phyloP scores from a whole-genome alignment of 2,888 invertebrate genomes.

The Cenopis cana region DNA sequence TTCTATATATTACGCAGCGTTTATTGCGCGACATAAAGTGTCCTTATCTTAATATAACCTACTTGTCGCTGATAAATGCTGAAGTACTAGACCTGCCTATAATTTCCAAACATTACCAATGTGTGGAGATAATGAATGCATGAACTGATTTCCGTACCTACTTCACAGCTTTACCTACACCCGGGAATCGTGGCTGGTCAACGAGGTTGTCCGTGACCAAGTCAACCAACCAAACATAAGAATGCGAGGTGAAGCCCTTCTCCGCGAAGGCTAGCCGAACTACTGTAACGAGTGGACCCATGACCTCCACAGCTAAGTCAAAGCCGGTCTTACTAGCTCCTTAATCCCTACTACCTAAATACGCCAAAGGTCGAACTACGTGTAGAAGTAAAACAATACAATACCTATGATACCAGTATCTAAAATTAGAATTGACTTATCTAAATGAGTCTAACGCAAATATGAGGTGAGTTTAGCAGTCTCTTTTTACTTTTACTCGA shows the following conservation, averaged over 20 bases:
- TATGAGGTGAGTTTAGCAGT: conserved; percentile 18
- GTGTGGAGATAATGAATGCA: conserved; percentile 13
- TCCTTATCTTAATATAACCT: not conserved
- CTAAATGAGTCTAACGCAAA: conserved; percentile 2
- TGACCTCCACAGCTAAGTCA: conserved; percentile 66
- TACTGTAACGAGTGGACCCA: conserved; percentile 64
- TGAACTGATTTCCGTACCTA: conserved; percentile 42
- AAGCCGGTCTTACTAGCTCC: conserved; percentile 32
- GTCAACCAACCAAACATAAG: conserved; percentile 44
- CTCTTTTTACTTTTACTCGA: not conserved
- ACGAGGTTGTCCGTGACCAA: conserved; percentile 22
- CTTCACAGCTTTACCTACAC: conserved; percentile 41
- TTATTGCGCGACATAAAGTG: conserved; percentile 9
- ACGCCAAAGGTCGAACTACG: not conserved
- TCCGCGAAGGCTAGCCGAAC: conserved; percentile 62
- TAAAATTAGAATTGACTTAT: not conserved
- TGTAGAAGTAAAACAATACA: not conserved
- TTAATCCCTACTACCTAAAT: not conserved
- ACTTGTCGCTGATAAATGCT: conserved; percentile 13
- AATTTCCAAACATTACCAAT: conserved; percentile 5
- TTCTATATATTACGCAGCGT: not conserved
- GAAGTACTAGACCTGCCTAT: not conserved
- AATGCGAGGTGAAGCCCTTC: conserved; percentile 61
- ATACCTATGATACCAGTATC: not conserved
- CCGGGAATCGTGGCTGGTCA: conserved; percentile 34